phyloP scores from a whole-genome alignment of 2,797 vertebrate genomes.

The Rhinatrema bivittatum region DNA sequence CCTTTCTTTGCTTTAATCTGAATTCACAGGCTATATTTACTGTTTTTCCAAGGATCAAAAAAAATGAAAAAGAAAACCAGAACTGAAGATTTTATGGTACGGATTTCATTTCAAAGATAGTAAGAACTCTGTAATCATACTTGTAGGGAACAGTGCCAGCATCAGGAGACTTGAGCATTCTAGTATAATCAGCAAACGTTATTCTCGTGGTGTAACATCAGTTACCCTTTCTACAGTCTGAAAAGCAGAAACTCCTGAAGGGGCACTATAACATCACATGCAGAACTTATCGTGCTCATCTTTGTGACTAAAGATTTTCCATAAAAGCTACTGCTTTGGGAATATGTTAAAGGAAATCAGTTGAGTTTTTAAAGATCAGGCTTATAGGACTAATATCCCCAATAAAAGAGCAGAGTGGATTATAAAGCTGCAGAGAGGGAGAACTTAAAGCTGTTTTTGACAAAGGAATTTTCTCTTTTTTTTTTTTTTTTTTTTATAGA shows the following conservation, averaged over 20 bases:
- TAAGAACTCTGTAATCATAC: constrained; percentile 55
- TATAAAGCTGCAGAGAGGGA: too few relatives aligned
- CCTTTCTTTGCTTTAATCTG: too few relatives aligned
- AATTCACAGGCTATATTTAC: too few relatives aligned
- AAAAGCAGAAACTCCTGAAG: constrained; percentile 23
- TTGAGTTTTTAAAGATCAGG: too few relatives aligned
- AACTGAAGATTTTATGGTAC: too few relatives aligned
- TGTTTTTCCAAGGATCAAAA: too few relatives aligned
- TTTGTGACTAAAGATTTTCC: constrained; percentile 8
- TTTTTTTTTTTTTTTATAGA: too few relatives aligned
- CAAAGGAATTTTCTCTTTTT: too few relatives aligned
- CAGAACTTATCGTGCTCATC: constrained; percentile 5
- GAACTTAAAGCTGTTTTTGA: too few relatives aligned
- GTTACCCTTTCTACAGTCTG: constrained; percentile 23
- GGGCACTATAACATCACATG: not conserved
- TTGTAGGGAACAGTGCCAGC: constrained; percentile 26
- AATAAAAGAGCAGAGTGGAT: too few relatives aligned
- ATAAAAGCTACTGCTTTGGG: constrained; percentile 6
- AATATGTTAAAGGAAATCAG: not conserved
- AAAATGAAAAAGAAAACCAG: too few relatives aligned
- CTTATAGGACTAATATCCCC: not conserved
- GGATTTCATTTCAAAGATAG: constrained; percentile 69
- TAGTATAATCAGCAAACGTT: constrained; percentile 33
- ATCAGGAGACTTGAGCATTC: constrained; percentile 19
- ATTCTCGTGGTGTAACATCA: constrained; percentile 9